Percentiles rank a stretch among this genome's conserved stretches.
Conservation (phyloP, 2,888 invertebrate genomes). For the Ectropis crepuscularia region DNA sequence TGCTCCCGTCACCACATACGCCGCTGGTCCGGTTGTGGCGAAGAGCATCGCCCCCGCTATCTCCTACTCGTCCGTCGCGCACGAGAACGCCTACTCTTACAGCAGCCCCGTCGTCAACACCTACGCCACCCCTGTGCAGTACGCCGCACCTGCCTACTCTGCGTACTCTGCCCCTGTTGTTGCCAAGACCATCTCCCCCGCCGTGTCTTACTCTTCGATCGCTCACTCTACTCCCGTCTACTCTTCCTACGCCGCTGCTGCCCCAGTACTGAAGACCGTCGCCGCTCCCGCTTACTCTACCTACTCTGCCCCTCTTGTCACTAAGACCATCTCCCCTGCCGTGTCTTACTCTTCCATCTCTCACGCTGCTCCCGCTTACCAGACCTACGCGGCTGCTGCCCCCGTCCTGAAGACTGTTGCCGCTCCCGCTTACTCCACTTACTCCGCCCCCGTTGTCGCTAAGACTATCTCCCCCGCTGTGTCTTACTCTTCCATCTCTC, state of each 20-base stretch:
- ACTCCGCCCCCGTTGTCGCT: slow-evolving; percentile 64
- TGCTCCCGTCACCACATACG: slow-evolving; percentile 48
- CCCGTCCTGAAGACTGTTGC: slow-evolving; percentile 43
- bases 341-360: slow-evolving; percentile 67
- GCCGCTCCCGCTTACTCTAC: slow-evolving; percentile 58
- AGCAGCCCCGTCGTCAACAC: slow-evolving; percentile 48
- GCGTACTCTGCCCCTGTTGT: slow-evolving; percentile 64
- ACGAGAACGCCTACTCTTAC: slow-evolving; percentile 33
- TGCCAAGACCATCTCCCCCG: slow-evolving; percentile 59
- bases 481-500: slow-evolving; percentile 68
- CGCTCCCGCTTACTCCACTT: slow-evolving; percentile 58
- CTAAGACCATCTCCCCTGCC: slow-evolving; percentile 60
- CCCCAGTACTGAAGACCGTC: slow-evolving; percentile 59
- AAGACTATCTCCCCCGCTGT: slow-evolving; percentile 60
- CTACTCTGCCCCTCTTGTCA: slow-evolving; percentile 64
- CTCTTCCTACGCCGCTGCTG: slow-evolving; percentile 44
- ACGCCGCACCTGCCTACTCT: slow-evolving; percentile 62
- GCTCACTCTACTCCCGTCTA: slow-evolving; percentile 57
- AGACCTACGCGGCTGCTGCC: slow-evolving; percentile 56
- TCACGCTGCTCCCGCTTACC: slow-evolving; percentile 50
- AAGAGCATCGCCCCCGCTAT: slow-evolving; percentile 67
- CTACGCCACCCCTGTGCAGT: slow-evolving; percentile 52
- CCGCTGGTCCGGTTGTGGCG: slow-evolving; percentile 54
- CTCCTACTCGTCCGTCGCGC: slow-evolving; percentile 48
- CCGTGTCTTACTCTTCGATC: slow-evolving; percentile 62